Conservation (phyloP, 2,113 vertebrate species). For the Acanthochromis polyacanthus region DNA sequence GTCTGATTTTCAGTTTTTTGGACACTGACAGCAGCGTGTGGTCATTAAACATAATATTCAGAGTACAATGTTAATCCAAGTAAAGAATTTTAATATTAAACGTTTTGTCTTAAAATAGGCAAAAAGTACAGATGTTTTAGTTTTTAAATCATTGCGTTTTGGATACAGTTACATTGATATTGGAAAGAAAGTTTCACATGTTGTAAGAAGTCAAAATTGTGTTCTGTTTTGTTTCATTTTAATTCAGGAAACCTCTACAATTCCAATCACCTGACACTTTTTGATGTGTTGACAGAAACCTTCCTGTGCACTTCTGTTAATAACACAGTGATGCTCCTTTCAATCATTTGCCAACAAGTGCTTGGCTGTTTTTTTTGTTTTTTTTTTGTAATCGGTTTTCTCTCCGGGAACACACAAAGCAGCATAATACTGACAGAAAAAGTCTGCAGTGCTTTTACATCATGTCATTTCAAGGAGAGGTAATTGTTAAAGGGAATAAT, state of each 20-base stretch:
- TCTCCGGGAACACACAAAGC: background rate
- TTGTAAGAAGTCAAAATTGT: background rate
- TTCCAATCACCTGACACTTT: conserved; percentile 18
- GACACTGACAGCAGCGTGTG: no score
- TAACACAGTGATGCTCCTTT: conserved; percentile 5
- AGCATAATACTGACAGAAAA: background rate
- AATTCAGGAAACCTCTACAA: background rate
- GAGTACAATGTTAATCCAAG: background rate
- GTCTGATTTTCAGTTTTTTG: conserved; percentile 6
- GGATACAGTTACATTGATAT: background rate
- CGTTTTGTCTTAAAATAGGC: background rate
- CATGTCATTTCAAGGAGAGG: background rate
- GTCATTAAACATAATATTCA: background rate
- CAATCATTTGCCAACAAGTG: conserved; percentile 18
- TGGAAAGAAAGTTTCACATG: background rate
- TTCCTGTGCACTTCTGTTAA: background rate
- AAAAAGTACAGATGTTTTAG: background rate
- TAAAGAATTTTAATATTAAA: conserved; percentile 7
- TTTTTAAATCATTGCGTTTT: conserved; percentile 14
- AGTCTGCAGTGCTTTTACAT: conserved; percentile 23
- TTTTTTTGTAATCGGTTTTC: background rate
- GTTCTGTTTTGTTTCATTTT: background rate
- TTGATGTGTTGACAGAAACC: background rate
- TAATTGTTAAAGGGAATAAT: conserved; percentile 37
- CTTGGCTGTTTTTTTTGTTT: conserved; percentile 2